Evolutionary conservation across 2,113 vertebrate species (phyloP), one percentile per base, ranked within the genome.

Genomic region (Protomyctophum bolini): DNA sequence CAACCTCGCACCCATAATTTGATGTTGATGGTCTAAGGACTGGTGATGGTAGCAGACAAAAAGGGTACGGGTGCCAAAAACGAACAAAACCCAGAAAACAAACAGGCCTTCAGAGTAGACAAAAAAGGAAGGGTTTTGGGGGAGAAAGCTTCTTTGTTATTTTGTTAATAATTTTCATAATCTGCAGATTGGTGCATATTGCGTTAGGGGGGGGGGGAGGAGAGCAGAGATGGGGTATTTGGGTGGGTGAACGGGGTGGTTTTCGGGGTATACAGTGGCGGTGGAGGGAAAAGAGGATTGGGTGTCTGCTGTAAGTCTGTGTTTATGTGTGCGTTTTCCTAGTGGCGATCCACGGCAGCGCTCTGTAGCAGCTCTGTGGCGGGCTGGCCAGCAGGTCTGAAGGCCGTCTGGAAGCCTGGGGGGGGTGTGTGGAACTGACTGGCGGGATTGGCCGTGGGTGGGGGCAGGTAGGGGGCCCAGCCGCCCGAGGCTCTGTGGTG

Each of bases 301-400:
- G 83, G 77, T 73, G 79, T 81, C 85, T 82, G 83, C 79, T 87
- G 85, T 83, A 86, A 41, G 86, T 91, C 81, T 85, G 88, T 92
- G 92, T 91, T 95, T 97, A 41, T 41, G 33, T 41, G 33, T 41
- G 33, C 33, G 33, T 41, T 41, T 41, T 6, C 33, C 33, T 41
- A 99, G 88, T 98, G 97, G 94, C 96, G 97, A 94, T 99, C 97
- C 94, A 96, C 95, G 71, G 95, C 93, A 74, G 97, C 96, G 87
- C 96, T 99, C 95, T 99, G 97, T 98, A 99, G 93, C 94, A 99
- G 94, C 95, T 99, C 97, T 96, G 98, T 96, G 92, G 96, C 92
- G 81, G 94, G 93, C 96, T 98, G 98, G 93, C 93, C 96, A 83
- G 96, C 95, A 88, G 96, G 95, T 97, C 97, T 98, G 96, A 99